Conservation (phyloP, 2,888 invertebrate species). For the Junonia oenone region DNA sequence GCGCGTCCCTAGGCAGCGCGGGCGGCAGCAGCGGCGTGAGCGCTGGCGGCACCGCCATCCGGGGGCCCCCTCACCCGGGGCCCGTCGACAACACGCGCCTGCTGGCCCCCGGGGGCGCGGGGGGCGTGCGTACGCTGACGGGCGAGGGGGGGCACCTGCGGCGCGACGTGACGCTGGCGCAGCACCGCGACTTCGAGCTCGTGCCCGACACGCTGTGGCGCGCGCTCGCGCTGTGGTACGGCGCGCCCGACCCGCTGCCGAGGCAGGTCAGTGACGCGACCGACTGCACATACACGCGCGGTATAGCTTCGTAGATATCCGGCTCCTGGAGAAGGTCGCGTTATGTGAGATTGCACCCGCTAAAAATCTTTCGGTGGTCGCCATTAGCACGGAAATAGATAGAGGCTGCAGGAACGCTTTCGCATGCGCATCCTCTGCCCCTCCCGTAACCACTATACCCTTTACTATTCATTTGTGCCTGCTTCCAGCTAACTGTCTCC, state of each 20-base stretch:
- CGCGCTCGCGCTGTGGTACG: conserved; percentile 91
- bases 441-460: no score
- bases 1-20: conserved; percentile 82
- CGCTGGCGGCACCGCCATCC: conserved; percentile 38
- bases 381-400: no score
- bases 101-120: conserved; percentile 73
- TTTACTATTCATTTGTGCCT: no score
- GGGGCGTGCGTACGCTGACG: conserved; percentile 84
- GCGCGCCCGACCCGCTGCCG: conserved; percentile 87
- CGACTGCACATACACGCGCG: no score
- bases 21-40: conserved; percentile 82
- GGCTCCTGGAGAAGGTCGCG: no score
- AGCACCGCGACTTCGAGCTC: conserved; percentile 91
- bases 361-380: no score
- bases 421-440: no score
- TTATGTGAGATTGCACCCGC: no score
- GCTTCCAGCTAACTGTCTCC: no score
- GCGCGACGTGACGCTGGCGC: conserved; percentile 84
- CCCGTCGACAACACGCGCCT: conserved; percentile 88
- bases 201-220: conserved; percentile 93
- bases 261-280: no score
- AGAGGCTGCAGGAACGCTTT: no score
- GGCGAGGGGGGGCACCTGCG: conserved; percentile 93
- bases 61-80: conserved; percentile 76
- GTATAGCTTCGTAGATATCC: no score